These are phyloP conservation scores for Mobula birostris DNA, from an alignment of 2,113 vertebrate species.

Conservation along the genomic window DNA sequence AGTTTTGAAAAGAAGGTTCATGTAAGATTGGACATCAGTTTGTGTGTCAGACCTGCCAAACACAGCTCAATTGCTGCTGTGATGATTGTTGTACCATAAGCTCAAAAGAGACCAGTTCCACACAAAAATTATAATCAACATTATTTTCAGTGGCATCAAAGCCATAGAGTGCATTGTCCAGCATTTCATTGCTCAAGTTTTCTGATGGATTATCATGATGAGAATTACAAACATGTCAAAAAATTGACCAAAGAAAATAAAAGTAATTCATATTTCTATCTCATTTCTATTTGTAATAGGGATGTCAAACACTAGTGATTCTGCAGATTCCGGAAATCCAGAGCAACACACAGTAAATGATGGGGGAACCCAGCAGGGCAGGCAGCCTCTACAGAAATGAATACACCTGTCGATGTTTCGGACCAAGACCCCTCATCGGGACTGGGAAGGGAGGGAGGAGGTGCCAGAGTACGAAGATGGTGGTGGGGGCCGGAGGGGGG, in stretches of 20 bases:
- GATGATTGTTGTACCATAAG: not conserved
- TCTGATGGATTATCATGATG: not conserved
- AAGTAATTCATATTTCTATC: not conserved
- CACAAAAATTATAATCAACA: not conserved
- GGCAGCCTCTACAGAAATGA: too few relatives aligned
- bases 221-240: not conserved
- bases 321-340: too few relatives aligned
- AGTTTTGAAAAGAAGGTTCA: conserved; percentile 22
- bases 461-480: too few relatives aligned
- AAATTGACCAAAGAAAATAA: not conserved
- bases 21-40: not conserved
- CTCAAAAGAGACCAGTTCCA: not conserved
- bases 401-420: too few relatives aligned
- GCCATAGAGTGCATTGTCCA: conserved; percentile 8
- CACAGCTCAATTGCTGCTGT: not conserved
- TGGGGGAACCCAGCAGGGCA: too few relatives aligned
- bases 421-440: too few relatives aligned
- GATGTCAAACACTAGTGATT: too few relatives aligned
- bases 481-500: too few relatives aligned
- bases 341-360: too few relatives aligned
- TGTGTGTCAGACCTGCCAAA: too few relatives aligned
- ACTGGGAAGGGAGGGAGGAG: too few relatives aligned
- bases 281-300: not conserved
- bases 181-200: not conserved
- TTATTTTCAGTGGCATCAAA: not conserved